Conservation (phyloP, 2,797 vertebrate species). For the Sparidentex hasta region DNA sequence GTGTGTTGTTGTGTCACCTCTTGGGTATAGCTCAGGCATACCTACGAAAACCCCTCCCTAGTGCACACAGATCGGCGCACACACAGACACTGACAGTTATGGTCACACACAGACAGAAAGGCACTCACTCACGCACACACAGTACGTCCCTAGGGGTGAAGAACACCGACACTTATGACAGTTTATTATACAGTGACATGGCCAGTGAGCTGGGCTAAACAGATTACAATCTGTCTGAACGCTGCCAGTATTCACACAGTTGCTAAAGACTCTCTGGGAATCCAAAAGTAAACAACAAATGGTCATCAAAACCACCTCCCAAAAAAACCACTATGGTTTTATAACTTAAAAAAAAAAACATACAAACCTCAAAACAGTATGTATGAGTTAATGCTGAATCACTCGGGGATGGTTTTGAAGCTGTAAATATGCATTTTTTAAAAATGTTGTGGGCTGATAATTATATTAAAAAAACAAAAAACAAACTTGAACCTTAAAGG, state of each 20-base stretch:
- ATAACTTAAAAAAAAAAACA: not conserved
- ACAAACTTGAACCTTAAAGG: not conserved
- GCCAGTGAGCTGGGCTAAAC: slow-evolving; percentile 70
- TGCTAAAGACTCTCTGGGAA: slow-evolving; percentile 28
- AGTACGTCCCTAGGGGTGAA: slow-evolving; percentile 54
- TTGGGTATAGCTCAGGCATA: slow-evolving; percentile 21
- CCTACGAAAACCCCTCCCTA: slow-evolving; percentile 17
- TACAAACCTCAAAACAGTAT: not conserved
- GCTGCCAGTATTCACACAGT: slow-evolving; percentile 55
- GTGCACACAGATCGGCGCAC: not conserved
- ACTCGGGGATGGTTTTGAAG: not conserved
- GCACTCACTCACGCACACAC: slow-evolving; percentile 19
- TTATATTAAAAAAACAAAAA: not conserved
- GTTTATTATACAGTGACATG: slow-evolving; percentile 78
- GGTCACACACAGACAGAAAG: not conserved
- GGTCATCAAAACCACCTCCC: too few species aligned
- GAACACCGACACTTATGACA: slow-evolving; percentile 75
- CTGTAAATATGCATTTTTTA: not conserved
- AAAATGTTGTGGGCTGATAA: not conserved
- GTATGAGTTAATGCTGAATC: not conserved
- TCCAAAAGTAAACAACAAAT: slow-evolving; percentile 15
- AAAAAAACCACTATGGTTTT: not conserved
- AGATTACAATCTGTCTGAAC: slow-evolving; percentile 73
- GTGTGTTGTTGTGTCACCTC: slow-evolving; percentile 5
- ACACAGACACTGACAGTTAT: not conserved